Conservation (phyloP, 2,113 vertebrate genomes). For the Arizona elegans region DNA sequence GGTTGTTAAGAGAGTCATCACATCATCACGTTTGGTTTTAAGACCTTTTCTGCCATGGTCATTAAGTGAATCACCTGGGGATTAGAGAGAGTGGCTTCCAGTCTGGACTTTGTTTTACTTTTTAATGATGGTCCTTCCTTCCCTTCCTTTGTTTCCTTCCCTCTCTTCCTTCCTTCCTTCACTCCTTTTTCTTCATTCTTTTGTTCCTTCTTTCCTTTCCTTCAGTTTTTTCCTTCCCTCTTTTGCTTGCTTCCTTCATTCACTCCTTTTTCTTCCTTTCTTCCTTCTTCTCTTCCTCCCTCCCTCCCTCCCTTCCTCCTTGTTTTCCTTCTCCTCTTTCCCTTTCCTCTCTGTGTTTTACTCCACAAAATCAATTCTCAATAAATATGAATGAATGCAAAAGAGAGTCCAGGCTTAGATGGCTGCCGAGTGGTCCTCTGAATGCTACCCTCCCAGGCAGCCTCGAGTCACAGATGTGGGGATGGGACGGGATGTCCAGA, state of each 20-base stretch:
- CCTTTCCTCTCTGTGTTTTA: not conserved
- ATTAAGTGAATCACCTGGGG: not conserved
- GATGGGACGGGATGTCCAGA: not conserved
- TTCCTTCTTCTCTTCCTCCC: too few species aligned
- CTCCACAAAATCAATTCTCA: not conserved
- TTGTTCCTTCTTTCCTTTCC: too few species aligned
- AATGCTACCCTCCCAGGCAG: not conserved
- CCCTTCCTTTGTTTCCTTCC: too few species aligned
- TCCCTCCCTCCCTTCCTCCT: not conserved
- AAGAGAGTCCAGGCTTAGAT: not conserved
- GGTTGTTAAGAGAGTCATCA: not conserved
- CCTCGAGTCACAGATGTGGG: not conserved
- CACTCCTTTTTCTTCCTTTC: too few species aligned
- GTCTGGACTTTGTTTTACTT: not conserved
- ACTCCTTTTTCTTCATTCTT: not conserved
- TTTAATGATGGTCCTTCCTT: not conserved
- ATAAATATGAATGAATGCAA: not conserved
- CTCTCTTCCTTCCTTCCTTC: not conserved
- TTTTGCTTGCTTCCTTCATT: not conserved
- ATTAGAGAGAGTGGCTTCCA: not conserved
- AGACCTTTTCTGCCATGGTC: not conserved
- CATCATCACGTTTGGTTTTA: not conserved
- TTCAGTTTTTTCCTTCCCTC: too few species aligned
- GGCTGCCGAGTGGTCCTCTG: not conserved
- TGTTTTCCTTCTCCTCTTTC: too few species aligned